A percentile compares a stretch with the other conserved stretches of the same genome.
These are phyloP conservation scores for Choristoneura fumiferana DNA, from an alignment of 1,140 invertebrate genomes.

Conservation along the genomic window DNA sequence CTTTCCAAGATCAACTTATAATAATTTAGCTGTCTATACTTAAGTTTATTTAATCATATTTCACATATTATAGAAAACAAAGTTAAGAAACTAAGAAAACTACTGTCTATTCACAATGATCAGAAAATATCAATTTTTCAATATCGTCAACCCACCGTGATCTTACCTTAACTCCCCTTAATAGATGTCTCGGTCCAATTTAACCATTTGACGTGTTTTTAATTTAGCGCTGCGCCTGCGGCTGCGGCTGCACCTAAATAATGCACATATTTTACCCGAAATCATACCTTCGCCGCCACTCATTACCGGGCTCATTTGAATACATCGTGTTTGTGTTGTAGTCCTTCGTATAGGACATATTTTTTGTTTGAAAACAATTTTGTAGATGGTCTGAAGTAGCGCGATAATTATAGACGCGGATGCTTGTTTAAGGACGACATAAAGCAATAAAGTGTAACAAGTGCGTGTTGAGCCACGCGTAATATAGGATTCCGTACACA, in stretches of 20 bases:
- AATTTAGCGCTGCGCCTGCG: conserved; percentile 72
- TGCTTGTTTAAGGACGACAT: no score
- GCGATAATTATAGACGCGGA: not conserved
- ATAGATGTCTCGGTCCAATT: conserved; percentile 78
- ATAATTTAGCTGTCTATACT: no score
- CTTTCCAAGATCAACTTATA: no score
- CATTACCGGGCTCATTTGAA: conserved; percentile 72
- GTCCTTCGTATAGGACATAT: conserved; percentile 14
- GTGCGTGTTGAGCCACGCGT: no score
- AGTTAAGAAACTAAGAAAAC: no score
- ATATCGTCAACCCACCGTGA: conserved; percentile 25
- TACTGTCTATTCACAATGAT: no score
- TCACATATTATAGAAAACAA: no score
- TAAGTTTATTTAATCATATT: no score
- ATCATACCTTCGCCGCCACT: conserved; percentile 54
- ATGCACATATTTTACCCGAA: conserved; percentile 70
- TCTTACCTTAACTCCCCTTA: conserved; percentile 54
- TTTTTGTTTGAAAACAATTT: conserved; percentile 7
- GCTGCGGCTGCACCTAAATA: conserved; percentile 71
- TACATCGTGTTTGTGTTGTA: conserved; percentile 28
- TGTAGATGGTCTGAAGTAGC: conserved; percentile 11
- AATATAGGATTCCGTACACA: no score
- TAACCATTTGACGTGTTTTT: conserved; percentile 77
- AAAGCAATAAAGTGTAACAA: no score
- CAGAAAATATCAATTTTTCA: no score